phyloP scores from a whole-genome alignment of 1,140 invertebrate species.

The Sitodiplosis mosellana region DNA sequence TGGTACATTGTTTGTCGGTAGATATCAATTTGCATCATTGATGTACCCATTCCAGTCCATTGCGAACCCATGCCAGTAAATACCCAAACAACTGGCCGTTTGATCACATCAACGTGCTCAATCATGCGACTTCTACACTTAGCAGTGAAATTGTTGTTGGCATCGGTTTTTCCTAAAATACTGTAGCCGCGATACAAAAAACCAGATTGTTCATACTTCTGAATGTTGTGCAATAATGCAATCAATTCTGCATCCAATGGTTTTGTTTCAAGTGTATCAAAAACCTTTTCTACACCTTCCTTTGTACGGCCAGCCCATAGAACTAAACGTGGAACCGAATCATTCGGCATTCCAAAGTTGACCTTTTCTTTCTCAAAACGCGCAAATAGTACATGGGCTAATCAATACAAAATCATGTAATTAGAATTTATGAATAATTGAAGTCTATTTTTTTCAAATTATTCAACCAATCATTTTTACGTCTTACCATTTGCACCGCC shows the following conservation, averaged over 20 bases:
- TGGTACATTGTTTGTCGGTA: conserved; percentile 53
- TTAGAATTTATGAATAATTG: not conserved
- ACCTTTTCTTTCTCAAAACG: conserved; percentile 23
- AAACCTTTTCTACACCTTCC: conserved; percentile 44
- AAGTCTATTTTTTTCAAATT: not conserved
- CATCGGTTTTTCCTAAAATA: conserved; percentile 27
- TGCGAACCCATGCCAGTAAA: conserved; percentile 86
- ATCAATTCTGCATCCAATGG: conserved; percentile 35
- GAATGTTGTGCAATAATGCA: conserved; percentile 32
- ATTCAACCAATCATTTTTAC: conserved; percentile 36
- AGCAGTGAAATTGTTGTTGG: conserved; percentile 22
- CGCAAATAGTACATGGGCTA: not conserved
- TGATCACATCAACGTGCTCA: conserved; percentile 36
- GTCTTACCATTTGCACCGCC: conserved; percentile 54
- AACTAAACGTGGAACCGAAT: conserved; percentile 31
- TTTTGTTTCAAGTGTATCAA: conserved; percentile 40
- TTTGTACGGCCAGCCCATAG: conserved; percentile 35
- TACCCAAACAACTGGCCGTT: conserved; percentile 61
- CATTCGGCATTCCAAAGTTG: conserved; percentile 29
- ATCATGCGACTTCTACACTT: conserved; percentile 27
- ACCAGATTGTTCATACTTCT: conserved; percentile 31
- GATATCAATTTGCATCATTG: conserved; percentile 39
- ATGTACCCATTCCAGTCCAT: conserved; percentile 65
- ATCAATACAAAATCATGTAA: not conserved
- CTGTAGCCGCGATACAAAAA: conserved; percentile 36